Percentiles rank a stretch among this genome's conserved stretches.
phyloP scores from a whole-genome alignment of 2,797 vertebrate species.

The Leucoraja ocellata region DNA sequence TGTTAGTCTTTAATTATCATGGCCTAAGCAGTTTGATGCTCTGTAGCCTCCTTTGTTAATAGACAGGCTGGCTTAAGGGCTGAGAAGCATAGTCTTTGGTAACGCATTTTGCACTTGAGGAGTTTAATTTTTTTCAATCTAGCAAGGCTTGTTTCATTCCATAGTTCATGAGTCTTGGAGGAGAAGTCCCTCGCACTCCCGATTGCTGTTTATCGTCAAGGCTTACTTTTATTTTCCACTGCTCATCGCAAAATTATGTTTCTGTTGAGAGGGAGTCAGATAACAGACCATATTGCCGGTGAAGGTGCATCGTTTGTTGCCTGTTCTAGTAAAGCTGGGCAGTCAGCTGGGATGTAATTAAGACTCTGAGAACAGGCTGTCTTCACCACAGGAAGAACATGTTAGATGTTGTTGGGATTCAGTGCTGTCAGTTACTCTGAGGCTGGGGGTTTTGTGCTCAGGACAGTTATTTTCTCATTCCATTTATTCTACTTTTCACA shows the following conservation, averaged over 20 bases:
- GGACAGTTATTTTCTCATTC: slow-evolving; percentile 75
- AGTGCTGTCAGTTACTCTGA: slow-evolving; percentile 76
- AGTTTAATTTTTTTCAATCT: slow-evolving; percentile 44
- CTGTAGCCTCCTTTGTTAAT: slow-evolving; percentile 59
- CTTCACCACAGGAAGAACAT: slow-evolving; percentile 85
- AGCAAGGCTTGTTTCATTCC: slow-evolving; percentile 49
- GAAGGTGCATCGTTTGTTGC: slow-evolving; percentile 76
- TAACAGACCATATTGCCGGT: slow-evolving; percentile 81
- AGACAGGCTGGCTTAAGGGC: slow-evolving; percentile 54
- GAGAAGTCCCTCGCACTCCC: slow-evolving; percentile 40
- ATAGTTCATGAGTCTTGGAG: slow-evolving; percentile 43
- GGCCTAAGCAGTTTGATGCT: slow-evolving; percentile 67
- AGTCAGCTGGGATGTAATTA: slow-evolving; percentile 93
- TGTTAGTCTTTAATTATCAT: slow-evolving; percentile 94
- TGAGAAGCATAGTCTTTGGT: slow-evolving; percentile 59
- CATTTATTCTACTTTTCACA: slow-evolving; percentile 80
- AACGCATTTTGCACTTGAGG: slow-evolving; percentile 49
- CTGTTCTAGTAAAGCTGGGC: slow-evolving; percentile 70
- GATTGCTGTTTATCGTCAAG: slow-evolving; percentile 45
- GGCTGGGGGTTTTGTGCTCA: slow-evolving; percentile 68
- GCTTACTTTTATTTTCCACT: slow-evolving; percentile 55
- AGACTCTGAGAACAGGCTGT: slow-evolving; percentile 85
- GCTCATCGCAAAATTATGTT: slow-evolving; percentile 57
- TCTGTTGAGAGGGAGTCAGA: slow-evolving; percentile 60
- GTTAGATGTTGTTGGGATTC: slow-evolving; percentile 90